These are phyloP conservation scores for Scaptomyza cyrtandrae DNA, from an alignment of 2,888 invertebrate genomes.

Conservation along the genomic window DNA sequence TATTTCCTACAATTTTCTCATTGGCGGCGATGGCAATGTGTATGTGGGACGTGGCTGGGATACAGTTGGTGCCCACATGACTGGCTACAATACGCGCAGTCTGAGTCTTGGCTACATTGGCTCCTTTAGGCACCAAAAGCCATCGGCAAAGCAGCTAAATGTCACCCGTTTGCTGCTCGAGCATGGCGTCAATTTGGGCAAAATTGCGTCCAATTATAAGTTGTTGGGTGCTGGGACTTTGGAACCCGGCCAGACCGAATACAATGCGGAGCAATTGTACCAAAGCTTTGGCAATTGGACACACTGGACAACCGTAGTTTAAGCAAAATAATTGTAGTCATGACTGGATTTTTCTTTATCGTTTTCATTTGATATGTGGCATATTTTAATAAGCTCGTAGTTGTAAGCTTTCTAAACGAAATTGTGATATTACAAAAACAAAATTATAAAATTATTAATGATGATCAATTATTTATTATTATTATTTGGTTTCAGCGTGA, in stretches of 20 bases:
- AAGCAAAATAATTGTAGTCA: constrained; percentile 23
- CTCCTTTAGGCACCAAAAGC: constrained; percentile 87
- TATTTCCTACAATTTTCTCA: constrained; percentile 91
- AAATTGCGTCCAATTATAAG: constrained; percentile 88
- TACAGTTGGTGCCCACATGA: constrained; percentile 89
- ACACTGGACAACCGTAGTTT: constrained; percentile 85
- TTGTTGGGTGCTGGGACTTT: constrained; percentile 89
- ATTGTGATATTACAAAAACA: constrained; percentile 51
- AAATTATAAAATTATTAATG: constrained; percentile 20
- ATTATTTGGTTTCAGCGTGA: background rate
- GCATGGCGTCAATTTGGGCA: constrained; percentile 87
- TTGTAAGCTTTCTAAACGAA: constrained; percentile 40
- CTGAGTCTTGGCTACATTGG: constrained; percentile 91
- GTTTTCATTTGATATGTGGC: constrained; percentile 39
- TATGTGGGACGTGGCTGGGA: constrained; percentile 92
- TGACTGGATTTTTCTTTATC: constrained; percentile 13
- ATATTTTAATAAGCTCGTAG: constrained; percentile 42
- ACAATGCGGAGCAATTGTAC: constrained; percentile 89
- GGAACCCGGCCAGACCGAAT: constrained; percentile 86
- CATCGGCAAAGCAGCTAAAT: constrained; percentile 86
- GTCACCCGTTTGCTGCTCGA: constrained; percentile 88
- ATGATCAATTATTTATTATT: constrained; percentile 4
- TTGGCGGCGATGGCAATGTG: constrained; percentile 91
- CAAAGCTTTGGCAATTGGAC: constrained; percentile 89
- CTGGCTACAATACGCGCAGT: constrained; percentile 87